phyloP scores from a whole-genome alignment of 2,888 invertebrate species.

The Mythimna loreyi region DNA sequence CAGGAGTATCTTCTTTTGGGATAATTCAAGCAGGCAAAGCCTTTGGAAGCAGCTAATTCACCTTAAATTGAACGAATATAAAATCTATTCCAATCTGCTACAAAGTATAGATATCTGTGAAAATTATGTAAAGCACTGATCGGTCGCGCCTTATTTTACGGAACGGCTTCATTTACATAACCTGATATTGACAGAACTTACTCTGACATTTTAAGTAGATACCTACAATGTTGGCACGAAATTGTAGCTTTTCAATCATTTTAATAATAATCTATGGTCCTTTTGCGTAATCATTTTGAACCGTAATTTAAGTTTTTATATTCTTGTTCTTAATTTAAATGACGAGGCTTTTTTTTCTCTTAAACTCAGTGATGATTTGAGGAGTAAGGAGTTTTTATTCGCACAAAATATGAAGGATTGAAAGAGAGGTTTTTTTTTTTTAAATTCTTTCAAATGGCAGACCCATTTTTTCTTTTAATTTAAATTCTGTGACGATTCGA shows the following conservation, averaged over 20 bases:
- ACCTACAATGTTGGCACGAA: constrained; percentile 33
- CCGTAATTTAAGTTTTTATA: neutral
- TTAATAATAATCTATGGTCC: neutral
- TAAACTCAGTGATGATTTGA: no score
- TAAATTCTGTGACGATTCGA: no score
- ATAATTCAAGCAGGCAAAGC: no score
- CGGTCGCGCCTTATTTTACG: constrained; percentile 65
- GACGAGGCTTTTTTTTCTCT: no score
- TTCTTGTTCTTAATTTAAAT: neutral
- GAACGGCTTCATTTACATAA: constrained; percentile 71
- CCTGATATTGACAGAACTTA: constrained; percentile 66
- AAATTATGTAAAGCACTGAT: constrained; percentile 68
- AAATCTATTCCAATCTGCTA: constrained; percentile 27
- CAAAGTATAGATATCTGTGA: constrained; percentile 51
- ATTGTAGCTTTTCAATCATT: constrained; percentile 42
- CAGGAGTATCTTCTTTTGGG: no score
- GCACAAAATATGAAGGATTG: no score
- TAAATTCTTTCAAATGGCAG: no score
- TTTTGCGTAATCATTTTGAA: constrained; percentile 3
- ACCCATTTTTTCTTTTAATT: no score
- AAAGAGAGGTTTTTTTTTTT: no score
- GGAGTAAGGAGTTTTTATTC: no score
- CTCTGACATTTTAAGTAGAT: constrained; percentile 69
- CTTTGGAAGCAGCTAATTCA: neutral
- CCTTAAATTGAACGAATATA: neutral